phyloP scores from a whole-genome alignment of 2,888 invertebrate genomes.

The Yponomeuta cagnagella region DNA sequence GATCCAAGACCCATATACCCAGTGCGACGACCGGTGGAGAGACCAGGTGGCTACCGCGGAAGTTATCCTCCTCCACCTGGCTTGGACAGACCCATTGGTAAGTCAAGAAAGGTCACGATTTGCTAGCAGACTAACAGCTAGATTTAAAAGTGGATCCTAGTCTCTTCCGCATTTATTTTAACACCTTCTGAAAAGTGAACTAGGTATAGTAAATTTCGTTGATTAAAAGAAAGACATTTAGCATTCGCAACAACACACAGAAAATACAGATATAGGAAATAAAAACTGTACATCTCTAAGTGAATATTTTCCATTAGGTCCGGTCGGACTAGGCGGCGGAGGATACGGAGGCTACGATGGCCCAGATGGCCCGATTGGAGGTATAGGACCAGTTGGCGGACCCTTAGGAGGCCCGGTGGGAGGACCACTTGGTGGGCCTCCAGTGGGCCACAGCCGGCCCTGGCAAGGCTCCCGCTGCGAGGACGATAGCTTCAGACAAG shows the following conservation, averaged over 20 bases:
- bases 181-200: too few species aligned
- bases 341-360: conserved; percentile 63
- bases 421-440: conserved; percentile 40
- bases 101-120: conserved; percentile 10
- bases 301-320: conserved; percentile 21
- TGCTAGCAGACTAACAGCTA: too few species aligned
- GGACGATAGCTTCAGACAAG: conserved; percentile 89
- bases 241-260: too few species aligned
- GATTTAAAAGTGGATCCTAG: too few species aligned
- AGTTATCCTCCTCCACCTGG: conserved; percentile 60
- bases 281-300: too few species aligned
- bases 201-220: too few species aligned
- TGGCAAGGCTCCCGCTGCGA: conserved; percentile 82
- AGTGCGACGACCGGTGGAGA: conserved; percentile 50
- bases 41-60: conserved; percentile 72
- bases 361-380: conserved; percentile 31
- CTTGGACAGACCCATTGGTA: conserved; percentile 58
- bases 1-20: conserved; percentile 62
- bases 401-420: conserved; percentile 33
- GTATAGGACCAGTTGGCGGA: conserved; percentile 34
- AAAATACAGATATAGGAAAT: too few species aligned
- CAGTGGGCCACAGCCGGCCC: conserved; percentile 41
- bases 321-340: conserved; percentile 34
- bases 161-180: too few species aligned
- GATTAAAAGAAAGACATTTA: too few species aligned